Evolutionary conservation across 2,888 invertebrate genomes (phyloP), one percentile per base, ranked within the genome.

Genomic region (Cephus sareptanus): DNA sequence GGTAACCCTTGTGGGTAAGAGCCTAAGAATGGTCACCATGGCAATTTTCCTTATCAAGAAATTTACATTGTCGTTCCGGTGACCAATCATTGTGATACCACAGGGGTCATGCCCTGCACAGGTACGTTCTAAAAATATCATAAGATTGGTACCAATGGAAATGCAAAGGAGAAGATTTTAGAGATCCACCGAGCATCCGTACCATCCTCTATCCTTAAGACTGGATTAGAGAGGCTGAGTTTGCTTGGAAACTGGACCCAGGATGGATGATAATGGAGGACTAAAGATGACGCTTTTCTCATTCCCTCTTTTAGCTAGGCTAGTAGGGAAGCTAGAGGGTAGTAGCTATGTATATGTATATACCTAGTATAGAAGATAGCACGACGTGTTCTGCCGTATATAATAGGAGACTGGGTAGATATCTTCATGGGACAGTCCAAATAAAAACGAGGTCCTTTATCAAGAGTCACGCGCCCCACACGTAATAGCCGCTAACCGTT

Each of bases 251-350:
- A 56, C 56, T 23, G 56, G 69, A 68, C 75, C 56, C 70, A 75
- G 70, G 69, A 75, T 77, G 75, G 75, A 75, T 75, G 77, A 75
- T 77, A 75, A 77, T 77, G 70, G 77, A 75, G 34, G 77, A 75
- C 70, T 70, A 75, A 77, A 77, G 77, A 77, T 77, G 75, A 75
- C 77, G 75, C 77, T 35, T 40, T 70, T 34, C 74, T 31, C 70
- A 77, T 75, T 75, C 70, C 69, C 37, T 69, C 69, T 37, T 35
- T 13, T 30, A 33, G 69, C 23, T 56, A 23, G 56, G 56, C 56
- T 56, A 23, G 56, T 56, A 56, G 56, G 56, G 23, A 23, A 56
- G 71, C 31, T 31, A 33, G 71, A 35, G 11, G 34, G 40, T 34
- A 68, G 40, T n/a, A 40, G 73, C 34, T 74, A 15, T 6, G 3